Base-by-base conservation (phyloP, 1,140 invertebrate species). In the Eubasilissa regina region DNA sequence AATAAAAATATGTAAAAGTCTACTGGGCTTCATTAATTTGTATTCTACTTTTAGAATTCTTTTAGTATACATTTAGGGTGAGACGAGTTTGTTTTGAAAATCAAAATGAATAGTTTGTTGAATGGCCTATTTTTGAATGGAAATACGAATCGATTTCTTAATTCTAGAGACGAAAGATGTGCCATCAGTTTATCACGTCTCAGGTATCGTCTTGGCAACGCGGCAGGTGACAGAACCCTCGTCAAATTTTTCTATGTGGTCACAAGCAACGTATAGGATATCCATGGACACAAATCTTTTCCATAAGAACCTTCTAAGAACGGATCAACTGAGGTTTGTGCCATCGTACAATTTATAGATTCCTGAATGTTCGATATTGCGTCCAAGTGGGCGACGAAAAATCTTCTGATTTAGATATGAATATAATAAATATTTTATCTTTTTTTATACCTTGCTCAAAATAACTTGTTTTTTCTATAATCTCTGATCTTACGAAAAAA, bases 251-350 rank as follows among this genome's bases (percentile, higher is more conserved):
- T 51, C 48, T 8, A 35, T 6, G 6, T 8, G 48, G 3, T 51
- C n/a, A 3, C 9, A 12, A 3, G 48, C 3, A 51, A 15, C 48
- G 9, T 51, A 8, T 51, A 51, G 48, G 8, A 15, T 15, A 1
- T 51, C 48, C 48, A 51, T 4, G 48, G 48, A 51, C 48, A 8
- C 48, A 51, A 51, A 51, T 51, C 48, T 51, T 51, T 51, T 51
- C 48, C 48, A 51, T 15, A 51, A 15, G n/a, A 15, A 51, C 48
- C n/a, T 51, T 51, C 25, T 8, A 3, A 51, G 48, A 51, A 51
- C 48, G 48, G 8, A 8, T 51, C 48, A 51, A 51, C 43, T 62
- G 21, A 74, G 64, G 11, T 48, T n/a, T 72, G 13, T n/a, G 25
- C 51, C 8, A 77, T 8, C 15, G 78, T 55, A 79, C 17, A 44